A percentile compares a stretch with the other conserved stretches of the same genome.
phyloP scores from a whole-genome alignment of 1,140 invertebrate species.

The Chelonus insularis region DNA sequence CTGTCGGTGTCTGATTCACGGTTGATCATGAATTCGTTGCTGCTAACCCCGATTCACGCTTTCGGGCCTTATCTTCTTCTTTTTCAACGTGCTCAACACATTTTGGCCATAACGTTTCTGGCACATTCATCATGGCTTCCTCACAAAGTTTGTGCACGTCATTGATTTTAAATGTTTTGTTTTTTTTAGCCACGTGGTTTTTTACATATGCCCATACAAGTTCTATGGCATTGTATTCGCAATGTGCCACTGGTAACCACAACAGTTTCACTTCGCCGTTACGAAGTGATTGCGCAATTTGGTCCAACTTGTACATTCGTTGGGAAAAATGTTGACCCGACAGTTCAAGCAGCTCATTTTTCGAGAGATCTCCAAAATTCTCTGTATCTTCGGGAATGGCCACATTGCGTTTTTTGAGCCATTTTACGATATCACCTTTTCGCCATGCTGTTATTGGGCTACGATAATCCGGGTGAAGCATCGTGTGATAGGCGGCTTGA shows the following conservation, averaged over 20 bases:
- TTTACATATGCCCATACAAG: too few species aligned
- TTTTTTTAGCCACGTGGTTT: background rate
- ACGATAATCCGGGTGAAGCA: constrained; percentile 12
- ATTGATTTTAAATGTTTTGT: background rate
- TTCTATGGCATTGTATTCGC: background rate
- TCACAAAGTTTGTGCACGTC: background rate
- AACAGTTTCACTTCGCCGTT: background rate
- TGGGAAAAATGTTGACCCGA: too few species aligned
- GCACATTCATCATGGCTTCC: background rate
- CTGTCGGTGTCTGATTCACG: too few species aligned
- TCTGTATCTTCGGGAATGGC: background rate
- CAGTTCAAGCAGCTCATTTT: background rate
- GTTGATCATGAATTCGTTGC: too few species aligned
- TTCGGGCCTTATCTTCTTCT: background rate
- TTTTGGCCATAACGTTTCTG: background rate
- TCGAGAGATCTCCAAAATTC: background rate
- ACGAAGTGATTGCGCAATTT: background rate
- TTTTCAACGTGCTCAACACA: background rate
- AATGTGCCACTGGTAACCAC: constrained; percentile 4
- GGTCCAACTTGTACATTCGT: too few species aligned
- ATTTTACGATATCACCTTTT: background rate
- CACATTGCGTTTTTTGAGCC: background rate
- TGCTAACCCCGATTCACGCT: too few species aligned
- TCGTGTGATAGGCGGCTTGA: constrained; percentile 21
- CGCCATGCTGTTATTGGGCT: constrained; percentile 12